These are phyloP conservation scores for Ligdia adustata DNA, from an alignment of 2,888 invertebrate genomes.

Conservation along the genomic window DNA sequence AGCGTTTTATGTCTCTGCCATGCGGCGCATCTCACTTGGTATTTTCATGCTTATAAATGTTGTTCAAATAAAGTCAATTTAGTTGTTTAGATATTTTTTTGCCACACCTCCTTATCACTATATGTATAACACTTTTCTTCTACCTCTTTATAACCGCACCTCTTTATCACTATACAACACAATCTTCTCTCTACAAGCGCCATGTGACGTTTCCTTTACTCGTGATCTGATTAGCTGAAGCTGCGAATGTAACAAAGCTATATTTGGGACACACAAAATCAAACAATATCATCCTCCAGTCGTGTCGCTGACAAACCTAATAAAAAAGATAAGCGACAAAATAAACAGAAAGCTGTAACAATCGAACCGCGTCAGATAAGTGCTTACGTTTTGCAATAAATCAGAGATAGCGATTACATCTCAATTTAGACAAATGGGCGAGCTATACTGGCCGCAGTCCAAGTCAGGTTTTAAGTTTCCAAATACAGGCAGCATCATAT, in stretches of 20 bases:
- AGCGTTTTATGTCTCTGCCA: constrained; percentile 77
- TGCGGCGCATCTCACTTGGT: constrained; percentile 61
- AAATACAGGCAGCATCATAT: constrained; percentile 42
- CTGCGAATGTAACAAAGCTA: constrained; percentile 1
- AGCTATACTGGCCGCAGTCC: constrained; percentile 58
- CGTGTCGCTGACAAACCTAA: constrained; percentile 35
- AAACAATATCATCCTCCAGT: constrained; percentile 19
- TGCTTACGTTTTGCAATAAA: constrained; percentile 53
- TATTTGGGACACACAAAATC: constrained; percentile 14
- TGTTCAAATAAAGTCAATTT: constrained; percentile 15
- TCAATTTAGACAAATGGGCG: constrained; percentile 51
- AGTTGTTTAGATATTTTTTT: neutral
- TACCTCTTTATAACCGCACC: too few relatives aligned
- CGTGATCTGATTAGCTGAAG: constrained; percentile 2
- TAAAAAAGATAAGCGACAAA: constrained; percentile 41
- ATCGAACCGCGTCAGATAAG: constrained; percentile 39
- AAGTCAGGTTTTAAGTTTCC: constrained; percentile 58
- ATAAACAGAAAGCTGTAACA: constrained; percentile 42
- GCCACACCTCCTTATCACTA: neutral
- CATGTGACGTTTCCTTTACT: neutral
- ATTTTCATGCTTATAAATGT: constrained; percentile 36
- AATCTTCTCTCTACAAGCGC: neutral
- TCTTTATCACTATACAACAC: neutral
- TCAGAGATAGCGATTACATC: constrained; percentile 55
- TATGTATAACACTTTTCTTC: neutral